A percentile compares a stretch with the other conserved stretches of the same genome.
These are phyloP conservation scores for Eurystomus glaucurus DNA, from an alignment of 2,797 vertebrate species.

Conservation along the genomic window DNA sequence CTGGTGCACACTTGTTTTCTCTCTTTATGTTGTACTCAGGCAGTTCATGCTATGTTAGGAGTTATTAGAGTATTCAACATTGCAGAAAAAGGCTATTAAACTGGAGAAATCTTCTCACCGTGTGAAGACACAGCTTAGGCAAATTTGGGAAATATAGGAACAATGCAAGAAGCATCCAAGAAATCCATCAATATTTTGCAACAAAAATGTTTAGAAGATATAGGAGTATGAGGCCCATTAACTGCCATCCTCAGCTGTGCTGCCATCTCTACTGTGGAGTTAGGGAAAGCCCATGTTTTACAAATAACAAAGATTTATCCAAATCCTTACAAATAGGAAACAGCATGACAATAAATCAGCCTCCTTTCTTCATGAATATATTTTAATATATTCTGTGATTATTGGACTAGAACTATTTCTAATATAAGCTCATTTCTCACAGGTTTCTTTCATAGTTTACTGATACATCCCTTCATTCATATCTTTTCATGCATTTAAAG, in stretches of 20 bases:
- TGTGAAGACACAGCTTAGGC: not conserved
- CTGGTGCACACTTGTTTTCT: not conserved
- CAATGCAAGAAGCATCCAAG: not conserved
- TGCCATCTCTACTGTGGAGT: not conserved
- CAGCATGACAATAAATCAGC: not conserved
- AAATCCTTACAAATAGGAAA: not conserved
- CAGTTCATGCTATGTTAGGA: not conserved
- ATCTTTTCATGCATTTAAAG: not conserved
- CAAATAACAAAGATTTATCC: not conserved
- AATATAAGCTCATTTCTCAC: not conserved
- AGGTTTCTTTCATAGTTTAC: not conserved
- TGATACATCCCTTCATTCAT: not conserved
- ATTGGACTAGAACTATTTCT: not conserved
- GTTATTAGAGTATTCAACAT: not conserved
- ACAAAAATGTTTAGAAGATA: not conserved
- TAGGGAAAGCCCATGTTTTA: not conserved
- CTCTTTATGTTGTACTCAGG: not conserved
- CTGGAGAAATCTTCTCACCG: not conserved
- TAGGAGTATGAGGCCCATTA: accelerated
- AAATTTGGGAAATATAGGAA: not conserved
- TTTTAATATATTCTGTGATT: not conserved
- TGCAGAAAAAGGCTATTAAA: not conserved
- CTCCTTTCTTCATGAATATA: not conserved
- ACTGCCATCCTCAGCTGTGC: not conserved
- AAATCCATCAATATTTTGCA: not conserved